A percentile compares a stretch with the other conserved stretches of the same genome.
Evolutionary conservation across 2,888 invertebrate genomes (phyloP).

Genomic region (Bombylius major): DNA sequence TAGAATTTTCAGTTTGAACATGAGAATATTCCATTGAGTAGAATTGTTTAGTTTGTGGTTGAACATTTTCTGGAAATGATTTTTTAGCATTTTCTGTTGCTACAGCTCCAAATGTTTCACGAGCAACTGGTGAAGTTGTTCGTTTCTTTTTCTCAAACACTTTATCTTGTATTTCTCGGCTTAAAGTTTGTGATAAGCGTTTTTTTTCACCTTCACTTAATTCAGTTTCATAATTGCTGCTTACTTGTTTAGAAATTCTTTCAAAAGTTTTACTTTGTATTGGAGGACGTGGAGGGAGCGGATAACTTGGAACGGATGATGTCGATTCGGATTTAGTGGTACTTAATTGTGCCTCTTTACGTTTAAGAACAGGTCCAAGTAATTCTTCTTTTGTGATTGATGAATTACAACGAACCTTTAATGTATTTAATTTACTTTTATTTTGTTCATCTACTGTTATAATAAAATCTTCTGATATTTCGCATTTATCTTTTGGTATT

Average conservation of each 20-base stretch:
- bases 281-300: slow-evolving; percentile 6
- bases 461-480: slow-evolving; percentile 41
- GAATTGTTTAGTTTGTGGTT: slow-evolving; percentile 20
- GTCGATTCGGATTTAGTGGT: slow-evolving; percentile 18
- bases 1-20: slow-evolving; percentile 10
- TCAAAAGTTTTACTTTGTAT: slow-evolving; percentile 11
- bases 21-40: slow-evolving; percentile 12
- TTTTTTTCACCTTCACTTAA: slow-evolving; percentile 56
- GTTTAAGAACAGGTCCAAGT: slow-evolving; percentile 27
- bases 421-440: slow-evolving; percentile 27
- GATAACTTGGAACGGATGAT: neutral
- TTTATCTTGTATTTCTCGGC: slow-evolving; percentile 58
- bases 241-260: slow-evolving; percentile 19
- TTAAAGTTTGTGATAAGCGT: slow-evolving; percentile 55
- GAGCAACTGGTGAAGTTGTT: slow-evolving; percentile 33
- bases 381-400: slow-evolving; percentile 39
- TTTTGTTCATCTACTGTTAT: slow-evolving; percentile 43
- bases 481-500: slow-evolving; percentile 28
- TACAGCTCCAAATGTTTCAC: slow-evolving; percentile 50
- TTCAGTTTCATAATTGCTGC: slow-evolving; percentile 19
- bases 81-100: slow-evolving; percentile 42
- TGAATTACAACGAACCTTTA: slow-evolving; percentile 48
- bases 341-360: slow-evolving; percentile 26
- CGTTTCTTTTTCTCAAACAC: slow-evolving; percentile 27
- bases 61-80: slow-evolving; percentile 26